These are phyloP conservation scores for Cairina moschata DNA, from an alignment of 2,113 vertebrate species.

Conservation along the genomic window DNA sequence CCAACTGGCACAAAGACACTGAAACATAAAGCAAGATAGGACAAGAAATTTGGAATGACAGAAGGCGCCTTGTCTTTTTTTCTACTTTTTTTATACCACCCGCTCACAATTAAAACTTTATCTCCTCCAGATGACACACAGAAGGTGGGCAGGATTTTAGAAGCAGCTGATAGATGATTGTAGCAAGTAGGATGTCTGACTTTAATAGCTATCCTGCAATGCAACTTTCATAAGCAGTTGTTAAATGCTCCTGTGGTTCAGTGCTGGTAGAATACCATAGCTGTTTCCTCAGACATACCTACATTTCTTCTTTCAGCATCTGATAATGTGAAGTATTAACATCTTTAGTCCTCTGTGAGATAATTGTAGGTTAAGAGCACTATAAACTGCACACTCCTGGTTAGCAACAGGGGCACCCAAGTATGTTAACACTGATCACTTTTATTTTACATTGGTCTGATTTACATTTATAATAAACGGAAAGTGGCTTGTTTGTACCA, in stretches of 20 bases:
- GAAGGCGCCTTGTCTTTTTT: not conserved
- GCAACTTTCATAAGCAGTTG: not conserved
- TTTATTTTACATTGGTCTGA: not conserved
- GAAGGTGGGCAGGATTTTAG: conserved; percentile 45
- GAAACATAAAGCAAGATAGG: not conserved
- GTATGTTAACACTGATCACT: not conserved
- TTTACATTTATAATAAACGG: not conserved
- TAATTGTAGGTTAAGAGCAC: not conserved
- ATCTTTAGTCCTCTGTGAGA: not conserved
- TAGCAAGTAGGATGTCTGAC: conserved; percentile 35
- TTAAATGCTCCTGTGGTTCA: not conserved
- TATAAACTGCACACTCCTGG: not conserved
- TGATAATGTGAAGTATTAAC: not conserved
- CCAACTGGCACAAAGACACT: not conserved
- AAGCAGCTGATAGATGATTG: conserved; percentile 21
- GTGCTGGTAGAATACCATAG: not conserved
- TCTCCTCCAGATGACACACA: conserved; percentile 34
- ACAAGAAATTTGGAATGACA: conserved; percentile 9
- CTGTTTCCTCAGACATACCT: not conserved
- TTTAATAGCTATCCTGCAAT: conserved; percentile 12
- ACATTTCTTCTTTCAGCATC: not conserved
- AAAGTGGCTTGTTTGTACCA: not conserved
- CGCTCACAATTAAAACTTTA: conserved; percentile 37
- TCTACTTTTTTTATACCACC: not conserved
- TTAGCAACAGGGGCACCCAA: not conserved